A percentile compares a stretch with the other conserved stretches of the same genome.
Conservation (phyloP, 2,888 invertebrate species). For the Cataglyphis altisquamis region DNA sequence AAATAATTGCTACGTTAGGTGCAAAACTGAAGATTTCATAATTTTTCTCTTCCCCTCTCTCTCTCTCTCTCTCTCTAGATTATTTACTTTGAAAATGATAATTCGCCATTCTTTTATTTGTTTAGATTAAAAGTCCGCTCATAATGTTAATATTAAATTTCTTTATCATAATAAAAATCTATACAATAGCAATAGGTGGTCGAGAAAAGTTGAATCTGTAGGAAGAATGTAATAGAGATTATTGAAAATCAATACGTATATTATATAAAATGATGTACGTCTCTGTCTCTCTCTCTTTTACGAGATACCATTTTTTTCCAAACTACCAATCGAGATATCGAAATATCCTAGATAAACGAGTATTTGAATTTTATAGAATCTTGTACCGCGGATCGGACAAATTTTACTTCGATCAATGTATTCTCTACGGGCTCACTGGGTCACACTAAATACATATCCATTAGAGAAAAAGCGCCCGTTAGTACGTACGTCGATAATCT, state of each 20-base stretch:
- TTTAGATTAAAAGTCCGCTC: background rate
- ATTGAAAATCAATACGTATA: background rate
- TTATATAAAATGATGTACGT: background rate
- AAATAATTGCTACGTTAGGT: background rate
- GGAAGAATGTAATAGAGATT: background rate
- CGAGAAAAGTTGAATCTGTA: background rate
- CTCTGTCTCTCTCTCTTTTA: background rate
- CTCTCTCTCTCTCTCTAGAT: background rate
- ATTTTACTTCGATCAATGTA: background rate
- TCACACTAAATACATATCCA: background rate
- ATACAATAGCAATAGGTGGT: background rate
- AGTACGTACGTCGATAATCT: constrained; percentile 11
- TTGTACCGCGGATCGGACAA: background rate
- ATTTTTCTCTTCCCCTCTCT: background rate
- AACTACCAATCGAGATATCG: background rate
- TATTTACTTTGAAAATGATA: background rate
- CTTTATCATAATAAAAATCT: background rate
- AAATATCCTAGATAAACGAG: background rate
- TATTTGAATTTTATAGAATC: background rate
- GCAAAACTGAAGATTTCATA: background rate
- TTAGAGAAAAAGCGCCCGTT: background rate
- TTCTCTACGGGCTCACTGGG: background rate
- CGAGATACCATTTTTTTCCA: background rate
- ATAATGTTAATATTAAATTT: background rate
- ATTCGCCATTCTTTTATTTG: background rate